Evolutionary conservation across 2,888 invertebrate genomes (phyloP).

Genomic region (Hoplodrina blanda): DNA sequence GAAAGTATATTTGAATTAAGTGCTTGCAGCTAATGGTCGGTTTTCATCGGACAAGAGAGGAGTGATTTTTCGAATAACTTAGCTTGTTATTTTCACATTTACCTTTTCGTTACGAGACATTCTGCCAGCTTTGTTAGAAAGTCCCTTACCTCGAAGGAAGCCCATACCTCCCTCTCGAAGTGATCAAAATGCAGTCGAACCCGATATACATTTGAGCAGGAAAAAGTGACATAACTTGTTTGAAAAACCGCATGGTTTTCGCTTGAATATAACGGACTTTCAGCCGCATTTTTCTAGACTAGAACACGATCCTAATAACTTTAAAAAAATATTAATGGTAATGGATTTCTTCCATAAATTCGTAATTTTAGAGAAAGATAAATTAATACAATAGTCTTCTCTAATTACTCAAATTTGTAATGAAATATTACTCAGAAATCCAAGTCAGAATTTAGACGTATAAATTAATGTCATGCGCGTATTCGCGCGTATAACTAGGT

Average conservation of each 20-base stretch:
- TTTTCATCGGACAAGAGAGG: no score
- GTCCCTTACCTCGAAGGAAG: no score
- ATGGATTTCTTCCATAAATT: background rate
- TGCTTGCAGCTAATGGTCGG: no score
- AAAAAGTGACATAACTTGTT: no score
- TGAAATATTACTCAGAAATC: conserved; percentile 2
- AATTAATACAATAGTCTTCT: conserved; percentile 4
- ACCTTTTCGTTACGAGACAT: no score
- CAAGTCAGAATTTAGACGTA: background rate
- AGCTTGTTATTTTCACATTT: no score
- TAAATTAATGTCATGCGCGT: background rate
- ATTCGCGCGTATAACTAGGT: background rate
- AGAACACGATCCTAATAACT: background rate
- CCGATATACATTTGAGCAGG: background rate
- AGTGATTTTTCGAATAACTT: no score
- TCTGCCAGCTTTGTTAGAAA: no score
- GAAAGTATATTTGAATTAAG: background rate
- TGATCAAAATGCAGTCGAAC: background rate
- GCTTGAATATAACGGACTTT: background rate
- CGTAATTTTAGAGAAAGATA: background rate
- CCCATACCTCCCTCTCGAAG: no score
- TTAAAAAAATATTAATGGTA: background rate
- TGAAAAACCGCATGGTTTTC: background rate
- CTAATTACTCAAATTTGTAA: background rate
- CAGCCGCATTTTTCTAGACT: background rate